These are phyloP conservation scores for Tetrapedia diversipes DNA, from an alignment of 2,888 invertebrate species.

Conservation along the genomic window DNA sequence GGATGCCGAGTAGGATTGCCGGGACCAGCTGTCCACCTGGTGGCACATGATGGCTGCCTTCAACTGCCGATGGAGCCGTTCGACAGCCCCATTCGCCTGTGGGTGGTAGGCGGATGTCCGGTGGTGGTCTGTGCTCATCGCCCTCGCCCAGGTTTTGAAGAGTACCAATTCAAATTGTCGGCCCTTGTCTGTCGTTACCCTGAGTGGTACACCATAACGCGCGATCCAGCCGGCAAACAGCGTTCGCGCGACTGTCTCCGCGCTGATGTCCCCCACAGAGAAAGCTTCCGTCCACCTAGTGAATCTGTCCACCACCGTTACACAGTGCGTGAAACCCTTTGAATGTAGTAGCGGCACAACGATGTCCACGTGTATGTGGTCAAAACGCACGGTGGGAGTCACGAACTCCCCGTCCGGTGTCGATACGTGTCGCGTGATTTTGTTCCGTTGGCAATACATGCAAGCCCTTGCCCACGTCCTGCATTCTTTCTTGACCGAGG, in stretches of 20 bases:
- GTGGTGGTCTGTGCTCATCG: neutral
- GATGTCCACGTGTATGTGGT: too few relatives aligned
- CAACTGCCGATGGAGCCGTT: constrained; percentile 28
- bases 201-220: too few relatives aligned
- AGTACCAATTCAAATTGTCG: constrained; percentile 20
- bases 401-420: constrained; percentile 68
- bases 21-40: neutral
- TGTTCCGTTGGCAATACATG: constrained; percentile 76
- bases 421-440: too few relatives aligned
- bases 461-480: constrained; percentile 74
- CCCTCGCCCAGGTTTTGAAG: constrained; percentile 1
- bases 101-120: constrained; percentile 30
- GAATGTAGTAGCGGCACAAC: constrained; percentile 58
- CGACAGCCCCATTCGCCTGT: constrained; percentile 15
- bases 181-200: constrained; percentile 24
- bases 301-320: constrained; percentile 75
- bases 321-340: constrained; percentile 67
- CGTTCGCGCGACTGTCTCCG: too few relatives aligned
- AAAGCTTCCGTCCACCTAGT: constrained; percentile 63
- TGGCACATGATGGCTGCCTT: too few relatives aligned
- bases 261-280: too few relatives aligned
- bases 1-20: constrained; percentile 12
- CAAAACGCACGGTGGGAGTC: constrained; percentile 72
- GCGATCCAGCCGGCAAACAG: too few relatives aligned
- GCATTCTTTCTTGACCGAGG: too few relatives aligned